Conservation (phyloP, 2,113 vertebrate genomes). For the Caracal caracal region DNA sequence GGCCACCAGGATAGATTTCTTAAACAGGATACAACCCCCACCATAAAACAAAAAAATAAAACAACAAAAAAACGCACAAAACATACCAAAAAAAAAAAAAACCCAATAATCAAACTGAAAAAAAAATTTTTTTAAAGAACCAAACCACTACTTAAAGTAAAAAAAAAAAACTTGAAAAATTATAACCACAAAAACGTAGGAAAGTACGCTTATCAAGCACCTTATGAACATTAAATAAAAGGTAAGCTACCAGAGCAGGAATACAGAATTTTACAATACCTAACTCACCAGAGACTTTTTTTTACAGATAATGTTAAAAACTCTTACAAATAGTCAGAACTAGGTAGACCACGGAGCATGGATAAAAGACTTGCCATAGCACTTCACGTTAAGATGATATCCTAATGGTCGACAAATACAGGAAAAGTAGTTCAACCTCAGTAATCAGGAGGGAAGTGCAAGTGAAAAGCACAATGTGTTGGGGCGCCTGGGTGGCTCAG, state of each 20-base stretch:
- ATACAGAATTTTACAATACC: background rate
- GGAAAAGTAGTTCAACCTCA: background rate
- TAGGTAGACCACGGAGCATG: background rate
- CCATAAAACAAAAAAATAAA: background rate
- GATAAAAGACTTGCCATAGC: background rate
- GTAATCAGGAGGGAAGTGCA: background rate
- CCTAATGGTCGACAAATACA: background rate
- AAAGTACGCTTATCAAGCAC: background rate
- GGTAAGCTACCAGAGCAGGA: background rate
- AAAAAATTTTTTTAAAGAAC: background rate
- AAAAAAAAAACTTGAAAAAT: background rate
- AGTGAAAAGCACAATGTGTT: background rate
- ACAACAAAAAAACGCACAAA: no score
- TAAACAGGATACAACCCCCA: background rate
- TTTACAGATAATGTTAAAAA: background rate
- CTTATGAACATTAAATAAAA: background rate
- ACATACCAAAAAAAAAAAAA: background rate
- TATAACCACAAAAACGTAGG: background rate
- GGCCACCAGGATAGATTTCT: background rate
- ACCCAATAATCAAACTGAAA: background rate
- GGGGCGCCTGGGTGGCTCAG: no score
- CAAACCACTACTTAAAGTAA: background rate
- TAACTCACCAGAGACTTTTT: background rate
- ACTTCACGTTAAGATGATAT: background rate
- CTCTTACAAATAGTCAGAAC: background rate